phyloP scores from a whole-genome alignment of 2,797 vertebrate genomes.

The Lacerta viridis region DNA sequence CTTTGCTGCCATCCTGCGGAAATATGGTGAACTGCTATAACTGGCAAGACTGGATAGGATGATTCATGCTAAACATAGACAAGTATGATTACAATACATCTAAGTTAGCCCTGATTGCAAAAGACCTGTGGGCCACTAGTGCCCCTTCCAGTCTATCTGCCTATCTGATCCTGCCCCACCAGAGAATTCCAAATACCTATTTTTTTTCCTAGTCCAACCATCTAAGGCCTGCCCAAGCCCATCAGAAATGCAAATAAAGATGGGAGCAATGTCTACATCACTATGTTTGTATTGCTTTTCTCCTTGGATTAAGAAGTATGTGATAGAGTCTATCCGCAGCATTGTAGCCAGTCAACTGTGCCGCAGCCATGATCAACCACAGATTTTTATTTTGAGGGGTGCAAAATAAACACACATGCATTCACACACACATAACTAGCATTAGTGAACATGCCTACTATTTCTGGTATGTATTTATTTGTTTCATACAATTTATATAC shows the following conservation, averaged over 20 bases:
- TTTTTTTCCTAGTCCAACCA: not conserved
- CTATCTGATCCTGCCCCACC: not conserved
- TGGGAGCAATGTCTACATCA: not conserved
- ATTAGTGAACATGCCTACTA: not conserved
- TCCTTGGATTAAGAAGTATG: not conserved
- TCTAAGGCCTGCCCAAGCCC: not conserved
- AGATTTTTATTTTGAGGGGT: no score
- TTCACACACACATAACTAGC: no score
- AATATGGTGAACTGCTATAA: not conserved
- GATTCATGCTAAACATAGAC: not conserved
- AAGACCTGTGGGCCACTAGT: not conserved
- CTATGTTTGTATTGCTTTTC: not conserved
- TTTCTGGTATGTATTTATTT: no score
- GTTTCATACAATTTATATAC: no score
- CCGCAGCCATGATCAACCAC: no score
- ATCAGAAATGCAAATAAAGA: not conserved
- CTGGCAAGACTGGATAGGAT: not conserved
- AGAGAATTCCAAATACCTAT: not conserved
- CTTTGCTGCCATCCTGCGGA: constrained; percentile 33
- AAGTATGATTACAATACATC: not conserved
- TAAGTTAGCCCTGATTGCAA: not conserved
- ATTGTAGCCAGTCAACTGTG: not conserved
- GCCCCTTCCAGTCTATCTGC: not conserved
- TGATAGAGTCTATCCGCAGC: no score
- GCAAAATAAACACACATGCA: no score